Percentiles rank a stretch among this genome's conserved stretches.
Conservation (phyloP, 2,113 vertebrate species). For the Nothoprocta perdicaria region DNA sequence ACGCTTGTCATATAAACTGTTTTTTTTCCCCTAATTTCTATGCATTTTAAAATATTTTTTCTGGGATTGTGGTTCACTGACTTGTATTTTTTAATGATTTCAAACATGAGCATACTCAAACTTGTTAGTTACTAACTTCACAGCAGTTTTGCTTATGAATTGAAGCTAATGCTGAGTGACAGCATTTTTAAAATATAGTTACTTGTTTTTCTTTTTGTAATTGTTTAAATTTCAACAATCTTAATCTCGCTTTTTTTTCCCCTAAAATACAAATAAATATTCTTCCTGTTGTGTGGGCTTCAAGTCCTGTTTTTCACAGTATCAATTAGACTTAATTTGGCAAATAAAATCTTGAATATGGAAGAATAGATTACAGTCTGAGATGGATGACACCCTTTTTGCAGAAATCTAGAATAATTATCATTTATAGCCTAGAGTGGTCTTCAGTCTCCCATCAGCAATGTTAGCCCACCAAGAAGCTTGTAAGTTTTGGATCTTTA, state of each 20-base stretch:
- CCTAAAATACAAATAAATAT: not conserved
- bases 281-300: not conserved
- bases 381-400: not conserved
- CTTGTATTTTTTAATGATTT: not conserved
- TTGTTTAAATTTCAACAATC: not conserved
- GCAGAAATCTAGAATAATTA: not conserved
- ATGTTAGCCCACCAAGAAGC: not conserved
- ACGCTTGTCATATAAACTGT: not conserved
- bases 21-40: not conserved
- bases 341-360: not conserved
- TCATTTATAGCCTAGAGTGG: not conserved
- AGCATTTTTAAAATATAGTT: not conserved
- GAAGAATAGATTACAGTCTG: not conserved
- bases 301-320: not conserved
- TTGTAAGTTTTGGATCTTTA: not conserved
- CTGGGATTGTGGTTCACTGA: not conserved
- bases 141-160: not conserved
- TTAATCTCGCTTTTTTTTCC: not conserved
- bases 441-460: not conserved
- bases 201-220: not conserved
- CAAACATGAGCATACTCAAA: not conserved
- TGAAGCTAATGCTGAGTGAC: not conserved
- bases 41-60: not conserved
- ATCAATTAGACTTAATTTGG: not conserved
- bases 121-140: not conserved